These are phyloP conservation scores for Mesorhabditis belari DNA, from an alignment of 2,888 invertebrate genomes.

Conservation along the genomic window DNA sequence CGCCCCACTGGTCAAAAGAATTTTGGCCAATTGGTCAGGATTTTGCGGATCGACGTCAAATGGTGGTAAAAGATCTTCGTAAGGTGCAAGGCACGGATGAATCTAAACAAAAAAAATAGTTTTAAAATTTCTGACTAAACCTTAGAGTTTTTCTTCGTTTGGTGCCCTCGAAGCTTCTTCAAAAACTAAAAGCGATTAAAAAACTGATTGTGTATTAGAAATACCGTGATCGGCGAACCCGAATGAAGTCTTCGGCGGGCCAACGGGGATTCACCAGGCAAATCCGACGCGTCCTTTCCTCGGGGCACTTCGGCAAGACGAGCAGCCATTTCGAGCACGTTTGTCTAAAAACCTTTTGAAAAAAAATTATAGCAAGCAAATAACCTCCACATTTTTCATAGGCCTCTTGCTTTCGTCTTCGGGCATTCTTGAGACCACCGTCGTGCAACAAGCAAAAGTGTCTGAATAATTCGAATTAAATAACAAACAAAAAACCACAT, in stretches of 20 bases:
- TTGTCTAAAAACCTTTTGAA: neutral
- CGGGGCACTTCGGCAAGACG: neutral
- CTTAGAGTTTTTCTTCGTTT: neutral
- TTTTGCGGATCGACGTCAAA: neutral
- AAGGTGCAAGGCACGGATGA: neutral
- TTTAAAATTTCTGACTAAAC: neutral
- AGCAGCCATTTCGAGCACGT: neutral
- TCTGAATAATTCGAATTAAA: no score
- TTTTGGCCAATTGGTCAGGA: neutral
- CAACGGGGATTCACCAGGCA: neutral
- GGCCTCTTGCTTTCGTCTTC: no score
- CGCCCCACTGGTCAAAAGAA: neutral
- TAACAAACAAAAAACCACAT: no score
- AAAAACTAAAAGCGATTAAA: no score
- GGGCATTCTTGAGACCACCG: no score
- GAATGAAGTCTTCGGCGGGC: no score
- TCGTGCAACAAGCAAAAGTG: no score
- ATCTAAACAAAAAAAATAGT: neutral
- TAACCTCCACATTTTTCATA: no score
- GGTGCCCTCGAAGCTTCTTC: no score
- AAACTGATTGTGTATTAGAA: no score
- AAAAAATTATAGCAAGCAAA: no score
- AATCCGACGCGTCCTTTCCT: neutral
- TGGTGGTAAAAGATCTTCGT: neutral
- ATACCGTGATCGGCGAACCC: no score